Evolutionary conservation across 2,888 invertebrate species (phyloP).

Genomic region (Archips crataeganus): DNA sequence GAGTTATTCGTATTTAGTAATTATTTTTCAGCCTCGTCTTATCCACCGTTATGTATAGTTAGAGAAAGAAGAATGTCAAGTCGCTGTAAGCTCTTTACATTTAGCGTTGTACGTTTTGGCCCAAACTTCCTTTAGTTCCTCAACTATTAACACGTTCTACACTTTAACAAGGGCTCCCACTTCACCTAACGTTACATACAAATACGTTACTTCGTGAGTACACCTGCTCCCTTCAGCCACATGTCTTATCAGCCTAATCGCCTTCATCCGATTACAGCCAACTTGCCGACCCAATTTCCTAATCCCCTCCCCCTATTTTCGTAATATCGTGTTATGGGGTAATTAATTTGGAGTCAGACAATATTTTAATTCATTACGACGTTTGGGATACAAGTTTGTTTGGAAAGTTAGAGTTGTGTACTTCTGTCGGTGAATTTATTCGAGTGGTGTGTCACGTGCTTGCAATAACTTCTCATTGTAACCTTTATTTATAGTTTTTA

Average conservation of each 20-base stretch:
- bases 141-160: background rate
- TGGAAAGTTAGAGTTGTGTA: conserved; percentile 52
- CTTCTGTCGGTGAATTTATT: conserved; percentile 48
- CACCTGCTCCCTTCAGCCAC: conserved; percentile 35
- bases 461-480: conserved; percentile 1
- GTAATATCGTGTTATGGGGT: conserved; percentile 77
- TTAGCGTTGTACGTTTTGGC: background rate
- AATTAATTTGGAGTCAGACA: conserved; percentile 79
- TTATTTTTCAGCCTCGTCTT: too few relatives aligned
- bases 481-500: background rate
- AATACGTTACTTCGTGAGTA: conserved; percentile 22
- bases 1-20: too few relatives aligned
- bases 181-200: conserved; percentile 7
- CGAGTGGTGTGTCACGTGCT: conserved; percentile 11
- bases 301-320: conserved; percentile 50
- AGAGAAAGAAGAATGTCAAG: too few relatives aligned
- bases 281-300: conserved; percentile 59
- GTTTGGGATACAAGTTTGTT: conserved; percentile 67
- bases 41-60: too few relatives aligned
- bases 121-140: too few relatives aligned
- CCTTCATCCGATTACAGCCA: conserved; percentile 47
- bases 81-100: background rate
- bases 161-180: background rate
- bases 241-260: conserved; percentile 45
- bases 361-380: conserved; percentile 81